Conservation (phyloP, 2,888 invertebrate species). For the Geotrupes spiniger region DNA sequence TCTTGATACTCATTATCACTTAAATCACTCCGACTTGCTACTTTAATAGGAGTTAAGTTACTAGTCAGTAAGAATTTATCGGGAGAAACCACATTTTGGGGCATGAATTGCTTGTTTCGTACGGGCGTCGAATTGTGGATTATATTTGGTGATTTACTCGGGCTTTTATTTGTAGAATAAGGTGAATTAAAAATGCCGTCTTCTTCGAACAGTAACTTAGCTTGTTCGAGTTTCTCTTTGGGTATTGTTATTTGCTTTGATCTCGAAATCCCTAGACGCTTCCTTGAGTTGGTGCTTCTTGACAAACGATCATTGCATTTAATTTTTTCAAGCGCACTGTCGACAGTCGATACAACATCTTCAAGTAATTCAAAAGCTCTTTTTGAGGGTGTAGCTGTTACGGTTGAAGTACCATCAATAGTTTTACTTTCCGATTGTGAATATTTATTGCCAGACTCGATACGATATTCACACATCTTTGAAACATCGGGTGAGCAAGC, state of each 20-base stretch:
- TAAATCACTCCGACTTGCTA: neutral
- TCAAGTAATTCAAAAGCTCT: slow-evolving; percentile 18
- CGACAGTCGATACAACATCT: slow-evolving; percentile 18
- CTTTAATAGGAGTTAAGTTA: neutral
- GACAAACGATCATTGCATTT: slow-evolving; percentile 5
- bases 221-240: slow-evolving; percentile 32
- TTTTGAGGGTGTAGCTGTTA: slow-evolving; percentile 11
- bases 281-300: slow-evolving; percentile 23
- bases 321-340: slow-evolving; percentile 17
- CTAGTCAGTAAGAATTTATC: neutral
- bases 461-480: neutral
- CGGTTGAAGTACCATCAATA: neutral
- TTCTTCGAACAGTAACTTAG: slow-evolving; percentile 18
- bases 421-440: too few species aligned
- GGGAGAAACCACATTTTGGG: neutral
- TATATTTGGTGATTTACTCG: neutral
- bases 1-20: too few species aligned
- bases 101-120: neutral
- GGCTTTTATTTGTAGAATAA: neutral
- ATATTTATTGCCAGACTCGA: too few species aligned
- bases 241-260: slow-evolving; percentile 38
- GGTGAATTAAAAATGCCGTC: slow-evolving; percentile 3
- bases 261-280: slow-evolving; percentile 37
- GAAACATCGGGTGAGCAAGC: neutral
- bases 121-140: neutral